A percentile compares a stretch with the other conserved stretches of the same genome.
phyloP scores from a whole-genome alignment of 2,888 invertebrate species.

The Drosophila tripunctata region DNA sequence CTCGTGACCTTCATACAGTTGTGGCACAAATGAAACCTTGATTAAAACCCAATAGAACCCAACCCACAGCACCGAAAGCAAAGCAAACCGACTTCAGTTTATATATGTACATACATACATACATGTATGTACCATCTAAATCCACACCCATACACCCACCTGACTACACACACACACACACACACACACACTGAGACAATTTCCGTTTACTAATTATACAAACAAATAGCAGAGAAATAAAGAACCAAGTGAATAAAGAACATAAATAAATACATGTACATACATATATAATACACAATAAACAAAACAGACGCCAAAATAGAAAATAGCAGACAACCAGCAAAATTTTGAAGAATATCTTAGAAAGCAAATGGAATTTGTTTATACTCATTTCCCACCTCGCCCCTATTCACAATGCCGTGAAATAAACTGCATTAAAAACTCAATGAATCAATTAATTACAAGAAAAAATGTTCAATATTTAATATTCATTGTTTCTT shows the following conservation, averaged over 20 bases:
- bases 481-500: too few species aligned
- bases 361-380: conserved; percentile 6
- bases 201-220: conserved; percentile 67
- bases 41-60: not conserved
- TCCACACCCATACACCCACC: conserved; percentile 22
- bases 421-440: too few species aligned
- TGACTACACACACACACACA: conserved; percentile 13
- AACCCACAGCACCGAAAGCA: too few species aligned
- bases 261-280: conserved; percentile 34
- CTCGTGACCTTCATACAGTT: conserved; percentile 15
- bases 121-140: not conserved
- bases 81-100: conserved; percentile 10
- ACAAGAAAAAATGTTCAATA: too few species aligned
- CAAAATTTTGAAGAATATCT: conserved; percentile 25
- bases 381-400: too few species aligned
- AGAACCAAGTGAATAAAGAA: conserved; percentile 38
- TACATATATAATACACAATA: conserved; percentile 30
- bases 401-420: too few species aligned
- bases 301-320: conserved; percentile 29
- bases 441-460: too few species aligned
- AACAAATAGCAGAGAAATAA: conserved; percentile 52
- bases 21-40: not conserved
- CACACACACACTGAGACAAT: conserved; percentile 36
- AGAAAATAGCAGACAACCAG: too few species aligned
- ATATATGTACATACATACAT: conserved; percentile 2